phyloP scores from a whole-genome alignment of 2,888 invertebrate species.

The Eristalis tenax region DNA sequence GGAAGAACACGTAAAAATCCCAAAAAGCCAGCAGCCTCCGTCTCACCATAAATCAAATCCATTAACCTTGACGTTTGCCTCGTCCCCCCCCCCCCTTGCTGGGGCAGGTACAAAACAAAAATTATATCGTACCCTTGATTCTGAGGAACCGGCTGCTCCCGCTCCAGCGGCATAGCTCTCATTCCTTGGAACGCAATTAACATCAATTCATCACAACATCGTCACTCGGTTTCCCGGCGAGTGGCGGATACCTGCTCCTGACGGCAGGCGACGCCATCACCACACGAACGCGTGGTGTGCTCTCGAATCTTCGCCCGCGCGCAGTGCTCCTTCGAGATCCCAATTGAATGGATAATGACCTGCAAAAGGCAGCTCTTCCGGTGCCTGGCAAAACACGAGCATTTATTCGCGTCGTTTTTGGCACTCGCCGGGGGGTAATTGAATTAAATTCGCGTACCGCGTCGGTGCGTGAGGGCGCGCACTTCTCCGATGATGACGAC shows the following conservation, averaged over 20 bases:
- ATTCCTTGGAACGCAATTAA: conserved; percentile 37
- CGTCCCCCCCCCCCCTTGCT: neutral
- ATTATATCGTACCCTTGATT: neutral
- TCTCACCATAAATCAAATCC: conserved; percentile 21
- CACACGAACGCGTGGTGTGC: neutral
- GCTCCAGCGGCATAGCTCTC: neutral
- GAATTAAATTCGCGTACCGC: conserved; percentile 34
- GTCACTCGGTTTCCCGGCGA: conserved; percentile 34
- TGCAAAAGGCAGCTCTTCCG: neutral
- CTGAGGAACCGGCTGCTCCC: neutral
- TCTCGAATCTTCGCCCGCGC: too few relatives aligned
- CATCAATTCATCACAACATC: conserved; percentile 60
- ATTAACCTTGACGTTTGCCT: conserved; percentile 25
- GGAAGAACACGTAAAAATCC: neutral
- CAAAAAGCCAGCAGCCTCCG: neutral
- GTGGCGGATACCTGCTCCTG: conserved; percentile 7
- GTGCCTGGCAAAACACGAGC: neutral
- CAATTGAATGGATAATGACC: neutral
- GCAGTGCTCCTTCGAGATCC: neutral
- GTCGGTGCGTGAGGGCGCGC: neutral
- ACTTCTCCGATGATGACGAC: neutral
- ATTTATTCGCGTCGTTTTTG: neutral
- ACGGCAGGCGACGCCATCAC: neutral
- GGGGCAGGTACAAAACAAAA: neutral
- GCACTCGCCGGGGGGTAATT: neutral